A percentile compares a stretch with the other conserved stretches of the same genome.
phyloP scores from a whole-genome alignment of 2,888 invertebrate species.

The Eucera pruinosa region DNA sequence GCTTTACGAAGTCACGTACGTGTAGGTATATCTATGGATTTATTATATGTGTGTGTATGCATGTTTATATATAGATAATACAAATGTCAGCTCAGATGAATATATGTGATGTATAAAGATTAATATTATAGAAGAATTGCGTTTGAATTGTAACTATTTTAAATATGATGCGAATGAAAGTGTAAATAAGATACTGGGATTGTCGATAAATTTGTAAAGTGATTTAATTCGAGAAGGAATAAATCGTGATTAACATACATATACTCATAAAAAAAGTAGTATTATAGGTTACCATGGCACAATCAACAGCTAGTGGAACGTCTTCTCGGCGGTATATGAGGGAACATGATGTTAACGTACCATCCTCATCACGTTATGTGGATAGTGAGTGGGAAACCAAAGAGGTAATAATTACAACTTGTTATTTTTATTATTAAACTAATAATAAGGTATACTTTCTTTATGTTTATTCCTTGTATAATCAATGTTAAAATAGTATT shows the following conservation, averaged over 20 bases:
- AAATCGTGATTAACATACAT: background rate
- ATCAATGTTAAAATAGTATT: no score
- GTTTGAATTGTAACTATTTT: slow-evolving; percentile 36
- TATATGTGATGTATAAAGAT: slow-evolving; percentile 44
- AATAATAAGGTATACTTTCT: background rate
- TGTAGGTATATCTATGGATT: background rate
- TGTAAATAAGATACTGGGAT: slow-evolving; percentile 36
- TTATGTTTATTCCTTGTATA: no score
- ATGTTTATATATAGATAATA: slow-evolving; percentile 33
- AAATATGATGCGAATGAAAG: slow-evolving; percentile 39
- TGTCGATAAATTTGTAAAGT: slow-evolving; percentile 4
- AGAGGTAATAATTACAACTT: slow-evolving; percentile 85
- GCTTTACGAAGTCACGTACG: background rate
- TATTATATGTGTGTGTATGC: slow-evolving; percentile 4
- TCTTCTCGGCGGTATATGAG: slow-evolving; percentile 87
- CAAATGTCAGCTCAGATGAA: slow-evolving; percentile 45
- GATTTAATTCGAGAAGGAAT: background rate
- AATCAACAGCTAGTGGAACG: slow-evolving; percentile 87
- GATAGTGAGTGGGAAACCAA: slow-evolving; percentile 92
- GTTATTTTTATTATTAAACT: slow-evolving; percentile 18
- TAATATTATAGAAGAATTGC: slow-evolving; percentile 37
- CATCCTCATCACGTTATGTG: slow-evolving; percentile 87
- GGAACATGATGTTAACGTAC: slow-evolving; percentile 87
- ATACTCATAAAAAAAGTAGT: slow-evolving; percentile 22
- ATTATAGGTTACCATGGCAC: slow-evolving; percentile 85